These are phyloP conservation scores for Perca schrenkii DNA, from an alignment of 2,113 vertebrate species.

Conservation along the genomic window DNA sequence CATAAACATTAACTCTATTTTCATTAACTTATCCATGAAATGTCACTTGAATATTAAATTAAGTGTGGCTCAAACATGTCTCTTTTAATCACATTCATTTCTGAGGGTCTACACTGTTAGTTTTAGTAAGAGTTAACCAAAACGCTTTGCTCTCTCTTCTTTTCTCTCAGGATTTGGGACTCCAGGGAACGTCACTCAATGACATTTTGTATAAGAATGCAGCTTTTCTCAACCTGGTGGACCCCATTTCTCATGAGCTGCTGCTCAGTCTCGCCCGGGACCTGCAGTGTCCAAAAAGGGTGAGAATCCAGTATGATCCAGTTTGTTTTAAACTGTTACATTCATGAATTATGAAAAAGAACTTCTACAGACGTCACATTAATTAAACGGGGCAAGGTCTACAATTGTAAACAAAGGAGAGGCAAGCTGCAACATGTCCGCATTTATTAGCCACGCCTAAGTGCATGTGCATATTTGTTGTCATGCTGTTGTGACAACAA, in stretches of 20 bases:
- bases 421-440: neutral
- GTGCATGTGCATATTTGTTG: constrained; percentile 33
- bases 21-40: constrained; percentile 43
- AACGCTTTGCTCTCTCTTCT: constrained; percentile 18
- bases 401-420: neutral
- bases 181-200: constrained; percentile 90
- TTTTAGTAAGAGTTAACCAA: neutral
- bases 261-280: constrained; percentile 89
- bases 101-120: neutral
- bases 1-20: constrained; percentile 46
- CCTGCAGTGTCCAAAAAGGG: constrained; percentile 92
- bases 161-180: constrained; percentile 87
- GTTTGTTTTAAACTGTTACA: neutral
- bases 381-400: constrained; percentile 1
- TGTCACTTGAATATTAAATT: constrained; percentile 35
- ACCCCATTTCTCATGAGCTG: constrained; percentile 93
- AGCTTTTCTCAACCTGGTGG: constrained; percentile 92
- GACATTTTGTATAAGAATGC: constrained; percentile 92
- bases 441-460: constrained; percentile 24
- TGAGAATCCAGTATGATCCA: constrained; percentile 59
- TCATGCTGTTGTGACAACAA: constrained; percentile 18
- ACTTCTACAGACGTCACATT: neutral
- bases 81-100: constrained; percentile 12
- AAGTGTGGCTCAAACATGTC: neutral
- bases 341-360: constrained; percentile 5